Conservation (phyloP, 1,140 invertebrate species). For the Bombyx mandarina region DNA sequence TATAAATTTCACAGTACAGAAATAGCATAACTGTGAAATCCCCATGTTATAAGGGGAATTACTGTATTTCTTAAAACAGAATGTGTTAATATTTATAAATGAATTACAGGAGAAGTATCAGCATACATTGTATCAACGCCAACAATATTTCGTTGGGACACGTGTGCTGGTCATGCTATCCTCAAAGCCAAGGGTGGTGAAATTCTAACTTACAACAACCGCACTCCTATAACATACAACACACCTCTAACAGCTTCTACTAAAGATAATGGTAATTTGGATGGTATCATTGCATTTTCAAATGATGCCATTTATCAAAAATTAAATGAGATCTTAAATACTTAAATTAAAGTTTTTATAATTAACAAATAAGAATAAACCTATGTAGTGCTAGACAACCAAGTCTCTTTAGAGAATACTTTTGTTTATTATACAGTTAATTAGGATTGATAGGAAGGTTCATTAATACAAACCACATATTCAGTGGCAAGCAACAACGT, state of each 20-base stretch:
- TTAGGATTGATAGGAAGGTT: background rate
- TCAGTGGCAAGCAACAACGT: too few relatives aligned
- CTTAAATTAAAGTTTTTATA: background rate
- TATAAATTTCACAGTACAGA: too few relatives aligned
- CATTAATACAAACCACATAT: too few relatives aligned
- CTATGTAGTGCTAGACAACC: too few relatives aligned
- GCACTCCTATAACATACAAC: slow-evolving; percentile 41
- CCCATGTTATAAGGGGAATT: too few relatives aligned
- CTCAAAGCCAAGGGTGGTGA: slow-evolving; percentile 66
- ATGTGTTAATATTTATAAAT: background rate
- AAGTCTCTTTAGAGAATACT: too few relatives aligned
- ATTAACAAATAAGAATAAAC: background rate
- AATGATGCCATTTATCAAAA: slow-evolving; percentile 26
- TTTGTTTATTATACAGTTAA: background rate
- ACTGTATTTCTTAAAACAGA: too few relatives aligned
- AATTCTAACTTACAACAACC: slow-evolving; percentile 24
- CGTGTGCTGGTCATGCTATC: slow-evolving; percentile 87
- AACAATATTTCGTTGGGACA: slow-evolving; percentile 90
- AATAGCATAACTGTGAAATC: too few relatives aligned
- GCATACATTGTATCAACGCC: slow-evolving; percentile 85
- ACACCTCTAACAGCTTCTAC: slow-evolving; percentile 27
- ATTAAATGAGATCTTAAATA: slow-evolving; percentile 22
- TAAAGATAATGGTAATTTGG: slow-evolving; percentile 43
- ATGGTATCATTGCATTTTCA: slow-evolving; percentile 47
- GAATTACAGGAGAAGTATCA: slow-evolving; percentile 75